Evolutionary conservation across 2,797 vertebrate genomes (phyloP).

Genomic region (Stomatorhinus walkeri): DNA sequence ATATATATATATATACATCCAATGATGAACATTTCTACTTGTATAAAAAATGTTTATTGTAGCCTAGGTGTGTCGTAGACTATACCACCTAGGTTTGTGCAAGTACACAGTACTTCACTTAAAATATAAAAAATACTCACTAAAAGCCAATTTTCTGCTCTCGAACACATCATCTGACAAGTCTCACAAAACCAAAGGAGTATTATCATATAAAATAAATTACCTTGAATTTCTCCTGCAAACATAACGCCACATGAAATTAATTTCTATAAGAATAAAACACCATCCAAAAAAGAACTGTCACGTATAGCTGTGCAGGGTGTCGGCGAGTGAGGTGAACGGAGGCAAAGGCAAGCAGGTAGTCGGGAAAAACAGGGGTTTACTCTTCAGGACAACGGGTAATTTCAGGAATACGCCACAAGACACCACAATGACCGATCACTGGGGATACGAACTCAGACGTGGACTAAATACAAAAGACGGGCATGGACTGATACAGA

Average conservation of each 20-base stretch:
- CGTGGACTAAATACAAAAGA: no score
- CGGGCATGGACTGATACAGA: no score
- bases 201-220: not conserved
- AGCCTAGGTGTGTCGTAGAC: not conserved
- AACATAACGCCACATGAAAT: not conserved
- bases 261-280: not conserved
- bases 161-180: not conserved
- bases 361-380: no score
- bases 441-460: no score
- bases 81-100: no score
- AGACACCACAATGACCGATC: no score
- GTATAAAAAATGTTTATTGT: not conserved
- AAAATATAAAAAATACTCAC: not conserved
- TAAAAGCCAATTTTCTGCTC: not conserved
- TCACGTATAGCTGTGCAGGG: no score
- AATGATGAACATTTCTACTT: not conserved
- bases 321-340: no score
- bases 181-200: not conserved
- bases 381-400: no score
- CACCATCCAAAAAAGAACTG: not conserved
- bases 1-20: not conserved
- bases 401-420: no score
- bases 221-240: not conserved
- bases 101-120: not conserved
- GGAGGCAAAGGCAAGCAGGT: no score